Evolutionary conservation across 1,140 invertebrate species (phyloP), one percentile per base, ranked within the genome.

Genomic region (Orius laevigatus): DNA sequence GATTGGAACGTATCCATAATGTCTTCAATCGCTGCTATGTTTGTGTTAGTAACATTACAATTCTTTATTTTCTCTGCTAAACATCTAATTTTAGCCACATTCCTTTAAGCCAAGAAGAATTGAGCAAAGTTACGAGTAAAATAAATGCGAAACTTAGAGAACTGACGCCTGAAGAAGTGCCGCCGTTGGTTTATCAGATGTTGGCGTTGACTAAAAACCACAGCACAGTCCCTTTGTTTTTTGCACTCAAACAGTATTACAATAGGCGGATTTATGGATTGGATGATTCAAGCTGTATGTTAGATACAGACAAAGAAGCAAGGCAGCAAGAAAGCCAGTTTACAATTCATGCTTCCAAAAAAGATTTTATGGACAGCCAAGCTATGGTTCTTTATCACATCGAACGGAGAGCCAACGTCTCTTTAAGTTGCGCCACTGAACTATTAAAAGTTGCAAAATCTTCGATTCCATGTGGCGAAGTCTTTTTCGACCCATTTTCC

Each of bases 381-480:
- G 68, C 67, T 46, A 72, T 67, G n/a, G 66, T 75, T 15, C 57
- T 75, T 0, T 75, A 68, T 53, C 66, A 75, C 42, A 70, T 75
- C 25, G 65, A 70, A 53, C 65, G 69, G 50, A 63, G 64, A 10
- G 64, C 67, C 3, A 58, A 65, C 43, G 48, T 68, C 14, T 66
- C 68, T 48, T 62, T 68, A 12, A 62, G 66, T 38, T 66, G 57
- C 47, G 62, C 72, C 10, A 67, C 61, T 53, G 66, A 74, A 42
- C 70, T 71, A 31, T 55, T 74, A n/a, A 62, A 61, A 46, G 66
- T 61, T 45, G 54, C 74, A 8, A 73, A 70, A 62, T 66, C 54
- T 31, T 55, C 68, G 1, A 62, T 57, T 9, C 62, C 65, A 52
- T 58, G 63, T 19, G 69, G 72, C 3, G 69, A 74, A 55, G 63